Conservation (phyloP, 2,113 vertebrate species). For the Chiloscyllium plagiosum region DNA sequence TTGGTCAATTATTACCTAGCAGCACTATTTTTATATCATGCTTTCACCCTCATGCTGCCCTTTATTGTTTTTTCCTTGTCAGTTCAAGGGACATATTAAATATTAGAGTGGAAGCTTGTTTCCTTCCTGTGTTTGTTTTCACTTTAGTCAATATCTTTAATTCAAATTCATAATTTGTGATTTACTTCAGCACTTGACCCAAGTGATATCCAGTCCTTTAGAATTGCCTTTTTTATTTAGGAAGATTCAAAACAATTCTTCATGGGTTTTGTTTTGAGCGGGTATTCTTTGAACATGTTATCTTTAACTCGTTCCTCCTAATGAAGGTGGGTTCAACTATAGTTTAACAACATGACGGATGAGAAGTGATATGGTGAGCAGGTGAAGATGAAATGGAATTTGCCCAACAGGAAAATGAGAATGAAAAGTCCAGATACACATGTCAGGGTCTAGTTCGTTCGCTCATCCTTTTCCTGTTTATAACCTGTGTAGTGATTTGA, state of each 20-base stretch:
- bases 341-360: constrained; percentile 48
- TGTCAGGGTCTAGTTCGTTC: constrained; percentile 52
- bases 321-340: constrained; percentile 45
- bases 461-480: constrained; percentile 47
- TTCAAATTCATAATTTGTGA: neutral
- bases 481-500: constrained; percentile 44
- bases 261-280: neutral
- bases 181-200: neutral
- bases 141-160: constrained; percentile 16
- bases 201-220: neutral
- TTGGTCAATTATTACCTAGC: neutral
- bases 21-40: neutral
- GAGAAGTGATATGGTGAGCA: constrained; percentile 45
- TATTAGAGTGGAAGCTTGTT: neutral
- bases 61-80: neutral
- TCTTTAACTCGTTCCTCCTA: neutral
- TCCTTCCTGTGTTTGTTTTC: neutral
- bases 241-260: neutral
- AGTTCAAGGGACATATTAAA: neutral
- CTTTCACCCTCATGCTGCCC: neutral
- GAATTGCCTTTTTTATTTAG: neutral
- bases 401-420: constrained; percentile 67
- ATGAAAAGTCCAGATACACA: constrained; percentile 45
- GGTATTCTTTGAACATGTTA: neutral
- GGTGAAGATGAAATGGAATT: constrained; percentile 60